Evolutionary conservation across 2,113 vertebrate genomes (phyloP).

Genomic region (Melanerpes formicivorus): DNA sequence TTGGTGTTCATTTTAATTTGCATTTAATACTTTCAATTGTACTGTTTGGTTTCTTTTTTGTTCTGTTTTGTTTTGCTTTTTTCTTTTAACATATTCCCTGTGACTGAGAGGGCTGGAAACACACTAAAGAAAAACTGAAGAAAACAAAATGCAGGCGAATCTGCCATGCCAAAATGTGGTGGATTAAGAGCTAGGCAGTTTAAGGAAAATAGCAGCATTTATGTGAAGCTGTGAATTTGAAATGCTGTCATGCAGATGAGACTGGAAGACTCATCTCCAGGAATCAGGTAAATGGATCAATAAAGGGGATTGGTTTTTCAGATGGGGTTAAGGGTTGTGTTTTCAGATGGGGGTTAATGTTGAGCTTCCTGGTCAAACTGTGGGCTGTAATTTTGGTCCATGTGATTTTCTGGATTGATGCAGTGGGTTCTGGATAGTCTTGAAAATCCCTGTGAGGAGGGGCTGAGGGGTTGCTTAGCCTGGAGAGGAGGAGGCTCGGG

Average conservation of each 20-base stretch:
- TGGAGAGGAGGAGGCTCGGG: too few species aligned
- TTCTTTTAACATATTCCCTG: not conserved
- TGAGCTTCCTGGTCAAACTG: conserved; percentile 18
- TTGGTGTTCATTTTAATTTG: conserved; percentile 20
- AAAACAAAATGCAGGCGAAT: not conserved
- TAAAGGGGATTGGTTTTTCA: not conserved
- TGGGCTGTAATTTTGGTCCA: not conserved
- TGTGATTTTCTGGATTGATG: not conserved
- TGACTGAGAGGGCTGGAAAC: not conserved
- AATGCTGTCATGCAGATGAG: not conserved
- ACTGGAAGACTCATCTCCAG: not conserved
- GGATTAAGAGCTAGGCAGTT: not conserved
- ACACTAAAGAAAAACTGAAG: not conserved
- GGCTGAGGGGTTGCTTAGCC: too few species aligned
- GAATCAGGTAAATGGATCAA: not conserved
- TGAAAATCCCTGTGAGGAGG: not conserved
- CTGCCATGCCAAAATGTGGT: not conserved
- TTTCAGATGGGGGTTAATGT: not conserved
- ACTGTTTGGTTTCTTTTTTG: not conserved
- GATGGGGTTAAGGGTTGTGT: not conserved
- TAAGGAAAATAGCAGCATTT: not conserved
- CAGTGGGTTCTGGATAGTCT: not conserved
- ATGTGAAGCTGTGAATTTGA: not conserved
- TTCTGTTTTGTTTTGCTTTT: too few species aligned
- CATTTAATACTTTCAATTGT: not conserved